These are phyloP conservation scores for Stichodactyla mertensii DNA, from an alignment of 64 coral and sea anemone genomes.

Conservation along the genomic window DNA sequence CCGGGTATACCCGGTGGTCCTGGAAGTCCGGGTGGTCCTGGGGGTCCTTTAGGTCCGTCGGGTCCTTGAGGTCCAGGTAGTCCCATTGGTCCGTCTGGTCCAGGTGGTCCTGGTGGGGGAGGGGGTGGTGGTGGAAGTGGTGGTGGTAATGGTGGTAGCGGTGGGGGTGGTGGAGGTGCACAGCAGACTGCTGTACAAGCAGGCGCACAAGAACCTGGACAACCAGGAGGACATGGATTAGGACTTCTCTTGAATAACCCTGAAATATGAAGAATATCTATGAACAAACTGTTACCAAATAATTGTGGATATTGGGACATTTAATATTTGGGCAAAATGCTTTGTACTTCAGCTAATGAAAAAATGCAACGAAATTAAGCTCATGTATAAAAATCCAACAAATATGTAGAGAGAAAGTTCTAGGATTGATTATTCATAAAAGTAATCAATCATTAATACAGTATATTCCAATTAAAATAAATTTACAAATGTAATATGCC, in stretches of 20 bases:
- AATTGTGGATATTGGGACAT: neutral
- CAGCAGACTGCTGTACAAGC: constrained; percentile 64
- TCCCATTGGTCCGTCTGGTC: constrained; percentile 83
- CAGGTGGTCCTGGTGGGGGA: constrained; percentile 73
- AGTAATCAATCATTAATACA: too few relatives aligned
- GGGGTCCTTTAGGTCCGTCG: constrained; percentile 87
- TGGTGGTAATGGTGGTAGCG: constrained; percentile 45
- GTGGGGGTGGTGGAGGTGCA: constrained; percentile 57
- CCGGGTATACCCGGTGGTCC: constrained; percentile 84
- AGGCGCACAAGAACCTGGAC: constrained; percentile 38
- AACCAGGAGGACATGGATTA: constrained; percentile 56
- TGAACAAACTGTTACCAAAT: neutral
- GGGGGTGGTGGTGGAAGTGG: constrained; percentile 70
- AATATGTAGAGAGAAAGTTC: too few relatives aligned
- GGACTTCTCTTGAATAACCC: constrained; percentile 46
- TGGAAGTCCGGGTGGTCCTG: constrained; percentile 75
- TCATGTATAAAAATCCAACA: too few relatives aligned
- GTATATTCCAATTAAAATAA: too few relatives aligned
- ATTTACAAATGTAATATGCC: too few relatives aligned
- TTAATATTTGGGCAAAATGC: neutral
- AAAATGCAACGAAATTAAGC: too few relatives aligned
- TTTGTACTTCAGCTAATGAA: neutral
- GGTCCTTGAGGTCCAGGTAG: constrained; percentile 70
- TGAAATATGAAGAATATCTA: neutral
- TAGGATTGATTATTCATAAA: too few relatives aligned